Percentiles rank a stretch among this genome's conserved stretches.
These are phyloP conservation scores for Andrena bicolor DNA, from an alignment of 2,888 invertebrate genomes.

Conservation along the genomic window DNA sequence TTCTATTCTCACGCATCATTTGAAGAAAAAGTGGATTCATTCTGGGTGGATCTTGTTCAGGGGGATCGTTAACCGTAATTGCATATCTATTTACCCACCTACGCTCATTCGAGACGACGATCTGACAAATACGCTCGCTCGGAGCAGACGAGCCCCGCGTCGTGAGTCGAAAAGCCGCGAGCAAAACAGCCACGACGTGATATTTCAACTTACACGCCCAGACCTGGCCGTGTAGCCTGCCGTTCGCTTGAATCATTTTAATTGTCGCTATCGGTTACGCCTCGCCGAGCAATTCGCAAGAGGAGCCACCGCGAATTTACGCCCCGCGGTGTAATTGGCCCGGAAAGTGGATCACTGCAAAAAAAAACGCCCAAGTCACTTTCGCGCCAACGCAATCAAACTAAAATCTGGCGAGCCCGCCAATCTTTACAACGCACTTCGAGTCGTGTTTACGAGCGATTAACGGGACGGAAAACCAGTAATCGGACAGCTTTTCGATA, in stretches of 20 bases:
- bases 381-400: neutral
- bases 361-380: neutral
- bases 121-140: slow-evolving; percentile 6
- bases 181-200: neutral
- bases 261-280: slow-evolving; percentile 20
- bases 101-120: neutral
- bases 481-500: slow-evolving; percentile 14
- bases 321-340: slow-evolving; percentile 1
- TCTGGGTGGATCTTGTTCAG: too few relatives aligned
- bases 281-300: slow-evolving; percentile 9
- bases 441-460: slow-evolving; percentile 21
- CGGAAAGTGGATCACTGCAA: slow-evolving; percentile 15
- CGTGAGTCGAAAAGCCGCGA: neutral
- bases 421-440: slow-evolving; percentile 11
- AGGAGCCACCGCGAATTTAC: slow-evolving; percentile 11
- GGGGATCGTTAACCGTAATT: too few relatives aligned
- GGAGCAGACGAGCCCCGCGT: neutral
- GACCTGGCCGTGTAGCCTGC: too few relatives aligned
- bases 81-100: neutral
- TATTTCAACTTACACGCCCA: slow-evolving; percentile 4
- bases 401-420: neutral
- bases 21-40: too few relatives aligned
- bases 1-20: too few relatives aligned
- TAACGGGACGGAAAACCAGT: neutral
- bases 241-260: slow-evolving; percentile 14